Conservation (phyloP, 2,113 vertebrate genomes). For the Asarcornis scutulata region DNA sequence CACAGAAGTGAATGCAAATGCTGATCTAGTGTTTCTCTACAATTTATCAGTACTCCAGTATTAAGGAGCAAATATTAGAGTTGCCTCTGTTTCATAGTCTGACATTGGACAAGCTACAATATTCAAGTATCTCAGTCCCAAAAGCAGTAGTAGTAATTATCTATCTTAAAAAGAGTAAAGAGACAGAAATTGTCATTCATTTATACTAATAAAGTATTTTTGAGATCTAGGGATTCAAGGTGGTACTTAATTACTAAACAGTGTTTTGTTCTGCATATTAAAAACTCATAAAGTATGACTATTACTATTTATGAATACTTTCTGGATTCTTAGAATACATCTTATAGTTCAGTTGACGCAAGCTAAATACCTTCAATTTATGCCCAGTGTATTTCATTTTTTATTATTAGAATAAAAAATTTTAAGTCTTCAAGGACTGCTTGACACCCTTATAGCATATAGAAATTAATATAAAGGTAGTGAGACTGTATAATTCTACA, state of each 20-base stretch:
- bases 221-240: neutral
- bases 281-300: neutral
- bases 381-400: neutral
- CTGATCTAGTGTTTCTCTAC: neutral
- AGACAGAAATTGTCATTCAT: neutral
- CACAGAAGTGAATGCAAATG: neutral
- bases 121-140: neutral
- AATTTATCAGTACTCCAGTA: neutral
- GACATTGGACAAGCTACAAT: neutral
- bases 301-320: neutral
- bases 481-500: neutral
- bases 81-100: neutral
- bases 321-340: neutral
- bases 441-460: neutral
- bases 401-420: neutral
- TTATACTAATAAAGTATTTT: neutral
- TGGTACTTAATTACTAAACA: neutral
- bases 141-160: neutral
- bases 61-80: neutral
- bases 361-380: neutral
- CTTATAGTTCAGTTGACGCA: neutral
- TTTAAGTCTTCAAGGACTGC: neutral
- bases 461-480: neutral
- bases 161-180: neutral
- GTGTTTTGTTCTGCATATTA: neutral